Evolutionary conservation across 2,113 vertebrate species (phyloP), one percentile per base, ranked within the genome.

Genomic region (Calyptommatus sinebrachiatus): DNA sequence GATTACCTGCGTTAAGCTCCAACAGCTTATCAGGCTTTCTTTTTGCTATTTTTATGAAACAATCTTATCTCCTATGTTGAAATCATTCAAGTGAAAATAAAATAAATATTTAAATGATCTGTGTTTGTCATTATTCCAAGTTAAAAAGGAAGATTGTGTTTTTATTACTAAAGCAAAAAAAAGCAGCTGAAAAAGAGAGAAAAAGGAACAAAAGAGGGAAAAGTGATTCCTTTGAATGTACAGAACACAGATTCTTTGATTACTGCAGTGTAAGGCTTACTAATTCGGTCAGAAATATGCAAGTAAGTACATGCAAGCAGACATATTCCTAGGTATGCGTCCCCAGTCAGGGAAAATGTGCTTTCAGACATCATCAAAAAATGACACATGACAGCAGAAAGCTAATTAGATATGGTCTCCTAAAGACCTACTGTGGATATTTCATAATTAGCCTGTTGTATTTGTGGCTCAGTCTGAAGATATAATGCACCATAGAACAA

Each of bases 131-230:
- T 57, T 31, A 73, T 14, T 76, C 28, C 61, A 67, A 79, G 62
- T 68, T 86, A 80, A 79, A 29, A 77, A 10, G 12, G 31, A 45
- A 71, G 31, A 78, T 14, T 53, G 21, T 82, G 28, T 84, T 84
- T 86, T 80, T 73, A 79, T 65, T 74, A 84, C 77, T 72, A 79
- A 65, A 79, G 78, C 22, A 77, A 69, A 77, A 41, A 4, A n/a
- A n/a, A n/a, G n/a, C 29, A 28, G n/a, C 48, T 5, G 50, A 18
- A 76, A 62, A 50, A n/a, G 80, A 72, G 77, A 45, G 68, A 78
- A 79, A 68, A 45, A 28, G 41, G 71, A 79, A 79, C 2, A 76
- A 68, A 76, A 73, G 60, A 41, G 62, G 11, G 45, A 28, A 84
- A 84, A 8, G 29, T 69, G 66, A 78, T 78, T 71, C 62, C 53